Base-by-base conservation (phyloP, 1,140 invertebrate species). In the Plutomurus gul region DNA sequence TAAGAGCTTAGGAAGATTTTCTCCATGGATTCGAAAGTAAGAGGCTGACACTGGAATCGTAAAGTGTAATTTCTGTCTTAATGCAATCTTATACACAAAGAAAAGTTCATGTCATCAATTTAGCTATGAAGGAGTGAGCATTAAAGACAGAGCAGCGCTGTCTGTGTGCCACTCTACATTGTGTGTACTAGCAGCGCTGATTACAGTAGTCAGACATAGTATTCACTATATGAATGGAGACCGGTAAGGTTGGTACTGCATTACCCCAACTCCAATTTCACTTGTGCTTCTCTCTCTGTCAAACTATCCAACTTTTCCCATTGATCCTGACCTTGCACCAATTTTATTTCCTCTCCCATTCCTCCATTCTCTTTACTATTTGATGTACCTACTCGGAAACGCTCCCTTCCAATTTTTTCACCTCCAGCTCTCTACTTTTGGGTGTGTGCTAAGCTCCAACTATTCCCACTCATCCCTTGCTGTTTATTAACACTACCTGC, bases 271-370 rank as follows among this genome's bases (percentile, higher is more conserved):
- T 27, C 27, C n/a, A n/a, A n/a, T n/a, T n/a, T n/a, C n/a, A n/a
- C n/a, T n/a, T n/a, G n/a, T n/a, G n/a, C n/a, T n/a, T n/a, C n/a
- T n/a, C 25, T 65, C 56, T 16, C 25, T 30, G 30, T 65, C 30
- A 65, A 51, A 65, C 13, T 65, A 65, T 33, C 70, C 70, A 72
- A 72, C 70, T 72, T 72, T 46, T 46, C 39, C 70, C 70, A 72
- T 72, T 72, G 70, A 72, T 72, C 70, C 70, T 46, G 70, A 72
- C 70, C 70, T 72, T 72, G 36, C 70, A 65, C 56, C 27, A 65
- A 30, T 65, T 65, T 65, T 65, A 65, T 65, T 33, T 65, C 30
- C 56, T 30, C 30, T 65, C 27, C 25, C 27, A 65, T 65, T 30
- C 25, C 16, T 33, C 20, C 27, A n/a, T 16, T n/a, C 10, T 16